Evolutionary conservation across 1,140 invertebrate genomes (phyloP), one percentile per base, ranked within the genome.

Genomic region (Planococcus citri): DNA sequence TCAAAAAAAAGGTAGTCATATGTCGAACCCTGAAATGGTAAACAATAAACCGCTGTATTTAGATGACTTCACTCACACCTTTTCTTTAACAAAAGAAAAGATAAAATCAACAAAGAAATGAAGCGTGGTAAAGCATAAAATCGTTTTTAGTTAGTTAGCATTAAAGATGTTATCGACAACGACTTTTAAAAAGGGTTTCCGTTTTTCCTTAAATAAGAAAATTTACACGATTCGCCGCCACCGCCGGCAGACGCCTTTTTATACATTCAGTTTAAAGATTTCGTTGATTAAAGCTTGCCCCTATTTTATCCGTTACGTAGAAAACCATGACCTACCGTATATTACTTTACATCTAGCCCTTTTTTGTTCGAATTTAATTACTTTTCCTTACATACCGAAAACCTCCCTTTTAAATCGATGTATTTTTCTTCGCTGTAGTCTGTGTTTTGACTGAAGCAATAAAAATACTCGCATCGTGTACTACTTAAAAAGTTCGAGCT

Each of bases 61-160:
- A 33, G 29, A 33, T 33, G 29, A 33, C 29, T 33, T 33, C 41
- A 51, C 41, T n/a, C 41, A 51, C 17, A 51, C n/a, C 41, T 51
- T 51, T 51, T 20, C 41, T 3, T 33, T 33, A 51, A 51, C 41
- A 51, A 51, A 51, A 51, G 41, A 51, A 51, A 51, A 6, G 41
- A 51, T 51, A 51, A 51, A 51, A 51, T 51, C 41, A 51, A 51
- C 41, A 20, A 51, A 51, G 12, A 51, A 51, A 51, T 51, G 41
- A 51, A 51, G 41, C 41, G 41, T 51, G 41, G 41, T 51, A 51
- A 51, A 51, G 41, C 41, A 20, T 51, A 51, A 51, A 51, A 51
- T 51, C 41, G 41, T 51, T 51, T 51, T 51, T 51, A 51, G 41
- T 51, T 51, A 51, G 41, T 51, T 51, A 51, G 41, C 41, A 51